Base-by-base conservation (phyloP, 2,113 vertebrate species). In the Scartelaos histophorus region DNA sequence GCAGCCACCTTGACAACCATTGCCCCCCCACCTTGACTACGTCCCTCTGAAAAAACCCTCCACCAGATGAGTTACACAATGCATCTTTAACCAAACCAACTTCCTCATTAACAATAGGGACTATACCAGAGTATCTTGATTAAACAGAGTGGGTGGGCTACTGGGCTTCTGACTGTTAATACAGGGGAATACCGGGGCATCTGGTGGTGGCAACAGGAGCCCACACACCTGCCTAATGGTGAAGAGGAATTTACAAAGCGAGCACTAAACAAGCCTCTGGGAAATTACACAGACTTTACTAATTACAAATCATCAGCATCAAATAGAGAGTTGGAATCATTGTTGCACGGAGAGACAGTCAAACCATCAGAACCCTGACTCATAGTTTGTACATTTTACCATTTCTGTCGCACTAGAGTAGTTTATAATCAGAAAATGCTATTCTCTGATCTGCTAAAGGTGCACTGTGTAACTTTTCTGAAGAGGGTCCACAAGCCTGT, bases 161-260 rank as follows among this genome's bases (percentile, higher is more conserved):
- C 21, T 17, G 47, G 13, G 65, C 65, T 66, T 66, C 21, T 47
- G 7, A 24, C 16, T 69, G 45, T 51, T 51, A 21, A 21, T 17
- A 16, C 47, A 45, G 75, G 71, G 60, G 74, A 80, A 72, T 72
- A 67, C 65, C 73, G 45, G 43, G 54, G 47, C 64, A 66, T 25
- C 57, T 51, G 64, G 51, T 54, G 2, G 51, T 21, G 51, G 16
- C 25, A 24, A 16, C 25, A 61, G n/a, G 53, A 49, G 25, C 46
- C 43, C 57, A 34, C 64, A 78, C 74, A 78, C 51, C 66, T 79
- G 69, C 24, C 46, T 64, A 43, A 54, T 62, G 61, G 67, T 71
- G 24, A 9, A 10, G 22, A 45, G 25, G 58, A 71, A 25, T 51
- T 62, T 45, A 46, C 61, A 21, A 21, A 34, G 7, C 6, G 25